Evolutionary conservation across 2,888 invertebrate genomes (phyloP), one percentile per base, ranked within the genome.

Genomic region (Hypena proboscidalis): DNA sequence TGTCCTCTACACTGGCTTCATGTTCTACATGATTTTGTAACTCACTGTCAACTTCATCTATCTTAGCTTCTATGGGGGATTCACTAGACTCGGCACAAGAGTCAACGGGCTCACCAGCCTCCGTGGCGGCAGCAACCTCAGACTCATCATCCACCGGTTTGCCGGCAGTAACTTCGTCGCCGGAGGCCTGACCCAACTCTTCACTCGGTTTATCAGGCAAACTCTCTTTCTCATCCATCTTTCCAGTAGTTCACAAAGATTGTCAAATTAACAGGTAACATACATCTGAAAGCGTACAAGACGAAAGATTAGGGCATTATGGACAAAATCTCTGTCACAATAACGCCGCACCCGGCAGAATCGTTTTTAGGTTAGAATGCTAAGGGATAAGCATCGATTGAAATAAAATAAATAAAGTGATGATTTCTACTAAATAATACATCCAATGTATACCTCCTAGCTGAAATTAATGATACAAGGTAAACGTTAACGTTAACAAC

Each of bases 151-250:
- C 31, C 10, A 31, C 54, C 14, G 53, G 26, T 10, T 57, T 62
- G n/a, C 48, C 49, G 15, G 32, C 35, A 19, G 29, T 23, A 21
- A 38, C 15, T 20, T 35, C 49, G 20, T 68, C 67, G 15, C 52
- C 55, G 43, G 69, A 48, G 17, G 40, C 45, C 33, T 56, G 60
- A 43, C 32, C 49, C 35, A 56, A 62, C 27, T 59, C 68, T 48
- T 70, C 71, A 38, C 59, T 60, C 15, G 73, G 58, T 46, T 70
- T 74, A 36, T 77, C 81, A 34, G 70, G 55, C 43, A 73, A 47
- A 49, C 67, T 70, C 43, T 83, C 85, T 37, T 77, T 83, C 43
- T 86, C 88, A 69, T 88, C 87, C 89, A 89, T 89, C 43, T 53
- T 80, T 76, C 58, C 65, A 74, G 67, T n/a, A 11, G 20, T 70